phyloP scores from a whole-genome alignment of 2,113 vertebrate genomes.

The Triplophysa tibetana region DNA sequence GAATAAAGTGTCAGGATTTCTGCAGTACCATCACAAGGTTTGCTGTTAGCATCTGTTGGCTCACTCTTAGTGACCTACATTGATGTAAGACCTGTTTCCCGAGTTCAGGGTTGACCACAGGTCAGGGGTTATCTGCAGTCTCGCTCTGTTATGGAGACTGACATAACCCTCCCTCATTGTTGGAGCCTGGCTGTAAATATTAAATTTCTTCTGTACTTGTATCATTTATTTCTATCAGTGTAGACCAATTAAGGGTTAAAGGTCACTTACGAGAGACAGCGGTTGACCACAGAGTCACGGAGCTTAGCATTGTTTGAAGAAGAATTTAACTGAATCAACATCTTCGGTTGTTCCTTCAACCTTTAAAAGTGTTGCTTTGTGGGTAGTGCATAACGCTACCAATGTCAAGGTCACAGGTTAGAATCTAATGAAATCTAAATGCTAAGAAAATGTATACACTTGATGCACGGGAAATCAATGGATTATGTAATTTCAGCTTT shows the following conservation, averaged over 20 bases:
- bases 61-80: not conserved
- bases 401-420: too few species aligned
- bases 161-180: not conserved
- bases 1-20: slow-evolving; percentile 6
- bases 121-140: slow-evolving; percentile 24
- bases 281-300: too few species aligned
- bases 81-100: not conserved
- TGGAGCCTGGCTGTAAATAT: not conserved
- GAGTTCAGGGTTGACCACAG: slow-evolving; percentile 8
- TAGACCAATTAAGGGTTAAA: not conserved
- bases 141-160: not conserved
- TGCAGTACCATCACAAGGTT: not conserved
- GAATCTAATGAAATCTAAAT: too few species aligned
- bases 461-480: too few species aligned
- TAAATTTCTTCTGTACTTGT: not conserved
- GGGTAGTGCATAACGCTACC: too few species aligned
- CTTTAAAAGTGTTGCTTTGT: too few species aligned
- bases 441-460: too few species aligned
- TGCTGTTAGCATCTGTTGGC: not conserved
- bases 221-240: not conserved
- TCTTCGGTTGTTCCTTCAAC: too few species aligned
- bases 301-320: too few species aligned
- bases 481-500: too few species aligned
- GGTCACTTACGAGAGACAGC: not conserved
- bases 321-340: too few species aligned